Conservation (phyloP, 1,140 invertebrate genomes). For the Eumaeus atala region DNA sequence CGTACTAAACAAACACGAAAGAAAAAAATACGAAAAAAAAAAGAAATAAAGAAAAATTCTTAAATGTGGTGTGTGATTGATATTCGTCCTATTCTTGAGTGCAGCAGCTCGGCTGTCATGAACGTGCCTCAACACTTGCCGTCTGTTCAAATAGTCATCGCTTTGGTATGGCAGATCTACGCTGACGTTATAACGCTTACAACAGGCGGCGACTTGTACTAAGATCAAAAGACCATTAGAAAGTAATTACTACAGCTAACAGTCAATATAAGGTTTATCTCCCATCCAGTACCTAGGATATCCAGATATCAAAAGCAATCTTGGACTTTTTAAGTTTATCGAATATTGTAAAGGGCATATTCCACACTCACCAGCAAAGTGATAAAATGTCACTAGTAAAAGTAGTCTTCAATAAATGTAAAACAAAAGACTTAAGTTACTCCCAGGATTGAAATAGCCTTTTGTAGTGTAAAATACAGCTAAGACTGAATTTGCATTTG, state of each 20-base stretch:
- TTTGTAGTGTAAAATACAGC: conserved; percentile 23
- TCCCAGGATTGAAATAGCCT: conserved; percentile 5
- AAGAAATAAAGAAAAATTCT: conserved; percentile 67
- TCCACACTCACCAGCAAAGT: too few species aligned
- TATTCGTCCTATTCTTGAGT: conserved; percentile 17
- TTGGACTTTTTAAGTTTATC: too few species aligned
- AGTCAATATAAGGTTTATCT: too few species aligned
- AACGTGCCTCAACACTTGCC: conserved; percentile 46
- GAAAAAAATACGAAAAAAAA: conserved; percentile 51
- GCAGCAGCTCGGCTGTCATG: conserved; percentile 2
- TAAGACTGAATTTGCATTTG: conserved; percentile 48
- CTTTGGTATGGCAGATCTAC: neutral
- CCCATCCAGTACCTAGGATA: too few species aligned
- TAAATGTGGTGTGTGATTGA: conserved; percentile 69
- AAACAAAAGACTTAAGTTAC: neutral
- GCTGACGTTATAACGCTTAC: neutral
- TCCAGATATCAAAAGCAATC: too few species aligned
- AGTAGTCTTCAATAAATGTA: too few species aligned
- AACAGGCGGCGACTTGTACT: too few species aligned
- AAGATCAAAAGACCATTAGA: too few species aligned
- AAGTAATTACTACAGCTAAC: too few species aligned
- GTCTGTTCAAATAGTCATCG: conserved; percentile 41
- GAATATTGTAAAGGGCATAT: too few species aligned
- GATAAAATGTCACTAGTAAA: too few species aligned
- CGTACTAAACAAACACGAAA: conserved; percentile 49